Percentiles rank a stretch among this genome's conserved stretches.
These are phyloP conservation scores for Porites lobata DNA, from an alignment of 92 coral and sea anemone species.

Conservation along the genomic window DNA sequence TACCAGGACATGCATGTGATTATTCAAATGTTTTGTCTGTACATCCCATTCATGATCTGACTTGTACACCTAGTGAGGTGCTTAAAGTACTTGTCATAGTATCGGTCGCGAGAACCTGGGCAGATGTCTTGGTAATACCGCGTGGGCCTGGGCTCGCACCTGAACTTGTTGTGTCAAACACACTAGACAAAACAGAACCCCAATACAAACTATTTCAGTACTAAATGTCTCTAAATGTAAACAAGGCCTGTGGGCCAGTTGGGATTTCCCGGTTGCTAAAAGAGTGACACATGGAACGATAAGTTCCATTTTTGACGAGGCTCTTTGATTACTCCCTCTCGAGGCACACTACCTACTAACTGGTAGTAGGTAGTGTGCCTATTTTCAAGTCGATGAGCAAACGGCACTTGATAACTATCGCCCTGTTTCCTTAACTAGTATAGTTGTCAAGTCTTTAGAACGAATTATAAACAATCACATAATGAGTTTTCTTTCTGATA, in stretches of 20 bases:
- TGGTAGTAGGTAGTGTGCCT: constrained; percentile 63
- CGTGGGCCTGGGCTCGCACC: too few relatives aligned
- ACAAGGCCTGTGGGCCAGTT: too few relatives aligned
- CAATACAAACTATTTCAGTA: too few relatives aligned
- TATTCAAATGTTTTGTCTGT: neutral
- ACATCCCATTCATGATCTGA: neutral
- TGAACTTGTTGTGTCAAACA: too few relatives aligned
- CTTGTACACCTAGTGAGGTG: neutral
- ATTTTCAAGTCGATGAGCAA: constrained; percentile 56
- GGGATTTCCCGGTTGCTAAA: neutral
- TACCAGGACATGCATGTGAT: neutral
- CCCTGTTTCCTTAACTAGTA: constrained; percentile 45
- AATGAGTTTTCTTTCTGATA: too few relatives aligned
- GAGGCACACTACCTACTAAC: constrained; percentile 53
- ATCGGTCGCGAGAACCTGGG: too few relatives aligned
- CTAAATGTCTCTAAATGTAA: too few relatives aligned
- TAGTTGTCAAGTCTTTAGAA: constrained; percentile 50
- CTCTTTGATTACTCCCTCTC: constrained; percentile 47
- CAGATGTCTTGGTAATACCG: too few relatives aligned
- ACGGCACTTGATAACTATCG: constrained; percentile 35
- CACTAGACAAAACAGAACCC: too few relatives aligned
- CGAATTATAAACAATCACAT: neutral
- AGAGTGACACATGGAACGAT: constrained; percentile 41
- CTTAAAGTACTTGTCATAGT: neutral
- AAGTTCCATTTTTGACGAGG: constrained; percentile 26